Evolutionary conservation across 2,797 vertebrate species (phyloP).

Genomic region (Neopelma chrysocephalum): DNA sequence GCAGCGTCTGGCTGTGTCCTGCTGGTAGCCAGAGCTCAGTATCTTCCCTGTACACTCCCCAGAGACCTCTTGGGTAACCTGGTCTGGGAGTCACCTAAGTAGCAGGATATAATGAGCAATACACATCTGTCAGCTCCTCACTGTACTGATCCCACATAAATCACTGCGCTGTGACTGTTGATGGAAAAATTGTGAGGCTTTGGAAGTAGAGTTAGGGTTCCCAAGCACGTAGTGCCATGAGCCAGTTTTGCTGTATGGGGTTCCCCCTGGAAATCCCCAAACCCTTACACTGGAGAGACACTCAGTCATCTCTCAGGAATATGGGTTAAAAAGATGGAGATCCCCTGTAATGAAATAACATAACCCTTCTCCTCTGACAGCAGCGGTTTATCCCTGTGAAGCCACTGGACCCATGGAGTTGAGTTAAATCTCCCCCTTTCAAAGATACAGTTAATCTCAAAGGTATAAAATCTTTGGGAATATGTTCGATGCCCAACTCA

Average conservation of each 20-base stretch:
- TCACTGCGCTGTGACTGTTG: background rate
- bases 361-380: background rate
- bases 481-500: background rate
- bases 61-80: background rate
- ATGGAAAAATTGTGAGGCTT: background rate
- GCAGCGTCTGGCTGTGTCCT: background rate
- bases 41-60: background rate
- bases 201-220: background rate
- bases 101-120: background rate
- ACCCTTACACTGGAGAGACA: background rate
- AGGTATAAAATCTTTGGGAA: background rate
- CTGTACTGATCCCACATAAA: background rate
- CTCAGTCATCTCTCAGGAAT: background rate
- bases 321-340: background rate
- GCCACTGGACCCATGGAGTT: background rate
- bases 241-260: background rate
- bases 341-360: background rate
- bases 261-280: background rate
- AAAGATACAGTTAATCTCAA: background rate
- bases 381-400: background rate
- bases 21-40: background rate
- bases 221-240: background rate
- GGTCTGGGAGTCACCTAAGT: background rate
- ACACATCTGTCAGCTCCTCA: background rate
- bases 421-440: background rate